Base-by-base conservation (phyloP, 2,797 vertebrate genomes). In the Fistularia commersonii region DNA sequence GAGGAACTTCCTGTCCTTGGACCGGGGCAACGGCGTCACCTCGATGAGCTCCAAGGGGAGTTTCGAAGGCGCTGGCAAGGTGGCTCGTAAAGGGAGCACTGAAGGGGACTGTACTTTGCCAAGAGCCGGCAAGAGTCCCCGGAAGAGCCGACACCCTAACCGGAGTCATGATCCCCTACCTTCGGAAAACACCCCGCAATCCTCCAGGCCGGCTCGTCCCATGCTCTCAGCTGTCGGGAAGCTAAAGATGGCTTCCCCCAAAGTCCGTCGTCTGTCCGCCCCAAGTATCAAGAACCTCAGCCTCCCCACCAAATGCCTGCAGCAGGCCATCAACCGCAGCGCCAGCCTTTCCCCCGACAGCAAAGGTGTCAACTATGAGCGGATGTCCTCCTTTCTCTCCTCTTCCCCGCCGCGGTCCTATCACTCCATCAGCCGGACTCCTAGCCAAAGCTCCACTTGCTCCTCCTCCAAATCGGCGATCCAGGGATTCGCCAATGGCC, bases 191-290 rank as follows among this genome's bases (percentile, higher is more conserved):
- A 33, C 1, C 0, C 71, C 84, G 42, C 83, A 89, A 37, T 90
- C 92, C 1, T 88, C 87, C 0, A 93, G 91, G 76, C 77, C 85
- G 11, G 74, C 74, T 68, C 91, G 91, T 51, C 91, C 92, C 0
- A 95, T 94, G 81, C 91, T 95, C 57, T 96, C 94, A 0, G 91
- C 92, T 0, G 91, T 95, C 41, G 92, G 94, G 79, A 98, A 97
- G 69, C 93, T 96, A 0, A 92, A 95, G 61, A 88, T 94, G 58
- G 88, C 92, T 5, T 91, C 90, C 56, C 94, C 95, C 50, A 98
- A 93, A 65, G 86, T 92, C 1, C 91, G 94, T 52, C 93, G 91
- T 57, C 83, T 93, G 36, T 94, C 95, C 9, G 84, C 92, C 13
- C 89, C 93, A 10, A 89, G 89, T 76, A 93, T 92, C 75, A 97